Evolutionary conservation across 2,797 vertebrate species (phyloP).

Genomic region (Gila robusta): DNA sequence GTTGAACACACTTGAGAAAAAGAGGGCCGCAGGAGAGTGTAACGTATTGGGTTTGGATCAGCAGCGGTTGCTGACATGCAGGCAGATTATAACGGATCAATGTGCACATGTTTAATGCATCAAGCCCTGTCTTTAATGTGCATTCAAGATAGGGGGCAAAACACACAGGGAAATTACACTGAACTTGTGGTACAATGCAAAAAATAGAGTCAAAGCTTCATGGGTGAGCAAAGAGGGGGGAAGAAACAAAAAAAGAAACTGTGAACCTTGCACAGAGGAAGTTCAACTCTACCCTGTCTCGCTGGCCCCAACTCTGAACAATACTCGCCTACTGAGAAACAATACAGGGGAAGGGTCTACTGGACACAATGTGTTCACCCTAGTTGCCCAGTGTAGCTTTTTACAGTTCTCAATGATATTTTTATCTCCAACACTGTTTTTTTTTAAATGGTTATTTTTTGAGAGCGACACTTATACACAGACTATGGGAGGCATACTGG

Average conservation of each 20-base stretch:
- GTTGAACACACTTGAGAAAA: neutral
- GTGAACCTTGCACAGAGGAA: conserved; percentile 63
- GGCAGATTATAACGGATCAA: conserved; percentile 61
- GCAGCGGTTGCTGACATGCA: conserved; percentile 28
- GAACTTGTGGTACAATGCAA: neutral
- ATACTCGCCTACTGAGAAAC: conserved; percentile 37
- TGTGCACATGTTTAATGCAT: conserved; percentile 64
- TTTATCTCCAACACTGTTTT: conserved; percentile 20
- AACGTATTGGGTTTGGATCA: neutral
- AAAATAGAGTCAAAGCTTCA: conserved; percentile 14
- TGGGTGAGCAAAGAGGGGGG: neutral
- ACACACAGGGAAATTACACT: conserved; percentile 1
- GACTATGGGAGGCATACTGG: neutral
- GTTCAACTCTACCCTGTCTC: conserved; percentile 13
- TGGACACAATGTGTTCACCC: conserved; percentile 1
- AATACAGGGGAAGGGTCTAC: conserved; percentile 21
- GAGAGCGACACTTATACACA: neutral
- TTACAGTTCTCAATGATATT: neutral
- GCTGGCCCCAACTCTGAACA: conserved; percentile 37
- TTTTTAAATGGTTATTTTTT: neutral
- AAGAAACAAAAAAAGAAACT: neutral
- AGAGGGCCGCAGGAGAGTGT: neutral
- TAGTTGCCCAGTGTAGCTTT: neutral
- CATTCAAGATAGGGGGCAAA: too few relatives aligned
- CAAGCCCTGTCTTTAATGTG: conserved; percentile 8